Percentiles rank a stretch among this genome's conserved stretches.
Conservation (phyloP, 2,797 vertebrate species). For the Chiroxiphia lanceolata region DNA sequence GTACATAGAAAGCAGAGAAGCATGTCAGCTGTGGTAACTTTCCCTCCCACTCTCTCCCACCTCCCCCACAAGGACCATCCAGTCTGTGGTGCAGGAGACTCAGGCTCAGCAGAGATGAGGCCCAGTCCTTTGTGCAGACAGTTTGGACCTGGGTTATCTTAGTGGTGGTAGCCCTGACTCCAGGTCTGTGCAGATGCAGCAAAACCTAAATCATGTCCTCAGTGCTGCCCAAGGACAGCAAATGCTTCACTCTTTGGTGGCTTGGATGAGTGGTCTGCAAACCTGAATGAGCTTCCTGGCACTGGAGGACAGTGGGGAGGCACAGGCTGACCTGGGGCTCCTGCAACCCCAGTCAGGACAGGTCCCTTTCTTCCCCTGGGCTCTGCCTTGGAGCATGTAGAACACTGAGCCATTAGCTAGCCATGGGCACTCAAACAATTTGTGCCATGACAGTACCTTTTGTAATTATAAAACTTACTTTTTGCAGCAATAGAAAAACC, state of each 20-base stretch:
- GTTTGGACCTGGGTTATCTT: not conserved
- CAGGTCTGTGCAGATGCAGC: not conserved
- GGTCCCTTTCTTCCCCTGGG: rapidly evolving
- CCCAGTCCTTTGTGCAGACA: not conserved
- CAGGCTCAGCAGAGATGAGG: rapidly evolving
- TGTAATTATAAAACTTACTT: not conserved
- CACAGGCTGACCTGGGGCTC: not conserved
- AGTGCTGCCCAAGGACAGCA: not conserved
- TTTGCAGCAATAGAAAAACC: not conserved
- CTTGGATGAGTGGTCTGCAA: not conserved
- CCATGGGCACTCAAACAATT: rapidly evolving
- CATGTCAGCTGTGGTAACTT: not conserved
- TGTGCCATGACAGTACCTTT: not conserved
- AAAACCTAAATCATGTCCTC: not conserved
- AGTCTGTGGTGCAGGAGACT: too few relatives aligned
- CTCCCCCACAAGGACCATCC: not conserved
- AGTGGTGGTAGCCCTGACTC: not conserved
- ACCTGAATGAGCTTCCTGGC: not conserved
- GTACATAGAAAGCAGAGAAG: not conserved
- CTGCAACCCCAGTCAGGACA: not conserved
- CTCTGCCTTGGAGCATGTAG: rapidly evolving
- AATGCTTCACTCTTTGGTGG: not conserved
- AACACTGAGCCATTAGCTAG: rapidly evolving
- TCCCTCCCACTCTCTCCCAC: not conserved
- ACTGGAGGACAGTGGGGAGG: not conserved